Evolutionary conservation across 2,888 invertebrate species (phyloP), one percentile per base, ranked within the genome.

Genomic region (Lacanobia wlatinum): DNA sequence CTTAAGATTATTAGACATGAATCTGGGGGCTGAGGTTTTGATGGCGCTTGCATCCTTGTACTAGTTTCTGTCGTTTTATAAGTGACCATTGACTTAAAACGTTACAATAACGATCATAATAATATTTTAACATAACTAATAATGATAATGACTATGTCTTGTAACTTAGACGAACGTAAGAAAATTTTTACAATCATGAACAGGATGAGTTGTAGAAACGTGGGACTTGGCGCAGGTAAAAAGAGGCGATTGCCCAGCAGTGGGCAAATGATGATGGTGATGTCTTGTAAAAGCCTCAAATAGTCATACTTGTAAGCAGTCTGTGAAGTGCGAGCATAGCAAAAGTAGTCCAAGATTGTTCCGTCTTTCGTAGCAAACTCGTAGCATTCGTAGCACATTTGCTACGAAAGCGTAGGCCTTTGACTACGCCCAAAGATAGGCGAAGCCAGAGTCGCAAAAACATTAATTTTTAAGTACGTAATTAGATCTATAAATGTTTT

Each of bases 401-500:
- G 71, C 77, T 76, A 80, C 82, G 71, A 65, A 62, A 71, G 14
- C 67, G 71, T 71, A 72, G 53, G 52, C 50, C 18, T 18, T 21
- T 21, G 4, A 7, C 52, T 40, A 58, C 50, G 70, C 18, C 3
- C 6, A 43, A 1, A 43, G 34, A 64, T 43, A 23, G 10, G 50
- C 18, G 23, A 55, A 50, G 28, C 40, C 16, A 2, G 6, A 16
- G n/a, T n/a, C n/a, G 38, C n/a, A 38, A 40, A 56, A n/a, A 38
- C 18, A 34, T 23, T 12, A 38, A 34, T 34, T 3, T 55, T 7
- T 28, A 8, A 18, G 28, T 18, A 18, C 9, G n/a, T 56, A 56
- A 56, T 28, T 58, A 40, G 16, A 21, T 40, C 10, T 0, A 58
- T 21, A 18, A n/a, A 18, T 10, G 50, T 16, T 12, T 16, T 72